Conservation (phyloP, 2,888 invertebrate species). For the Pantelozetes paolii region DNA sequence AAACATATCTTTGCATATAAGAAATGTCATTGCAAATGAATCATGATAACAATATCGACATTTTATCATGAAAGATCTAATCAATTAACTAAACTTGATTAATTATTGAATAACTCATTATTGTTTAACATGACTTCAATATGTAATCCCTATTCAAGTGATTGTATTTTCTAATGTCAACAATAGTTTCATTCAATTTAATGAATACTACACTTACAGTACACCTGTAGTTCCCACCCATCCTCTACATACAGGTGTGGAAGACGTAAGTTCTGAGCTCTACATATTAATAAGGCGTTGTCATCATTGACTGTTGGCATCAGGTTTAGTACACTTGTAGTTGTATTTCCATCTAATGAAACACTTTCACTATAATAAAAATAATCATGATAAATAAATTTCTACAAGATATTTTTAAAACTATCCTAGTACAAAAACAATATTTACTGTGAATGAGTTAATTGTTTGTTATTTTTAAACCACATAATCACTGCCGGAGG, state of each 20-base stretch:
- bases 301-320: conserved; percentile 40
- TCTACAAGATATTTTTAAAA: not conserved
- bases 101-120: too few species aligned
- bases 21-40: too few species aligned
- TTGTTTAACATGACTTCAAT: too few species aligned
- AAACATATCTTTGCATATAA: too few species aligned
- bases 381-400: not conserved
- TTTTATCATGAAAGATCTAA: too few species aligned
- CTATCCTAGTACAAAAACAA: not conserved
- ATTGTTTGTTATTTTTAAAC: conserved; percentile 35
- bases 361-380: conserved; percentile 31
- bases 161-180: too few species aligned
- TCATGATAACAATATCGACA: too few species aligned
- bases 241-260: conserved; percentile 32
- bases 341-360: conserved; percentile 34
- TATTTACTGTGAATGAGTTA: conserved; percentile 36
- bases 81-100: too few species aligned
- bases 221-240: conserved; percentile 33
- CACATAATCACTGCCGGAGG: conserved; percentile 36
- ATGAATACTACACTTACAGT: conserved; percentile 12
- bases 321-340: conserved; percentile 38
- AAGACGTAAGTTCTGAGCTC: conserved; percentile 36
- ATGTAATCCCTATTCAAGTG: too few species aligned
- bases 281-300: conserved; percentile 34
- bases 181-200: not conserved